Evolutionary conservation across 2,797 vertebrate genomes (phyloP).

Genomic region (Chelonia mydas): DNA sequence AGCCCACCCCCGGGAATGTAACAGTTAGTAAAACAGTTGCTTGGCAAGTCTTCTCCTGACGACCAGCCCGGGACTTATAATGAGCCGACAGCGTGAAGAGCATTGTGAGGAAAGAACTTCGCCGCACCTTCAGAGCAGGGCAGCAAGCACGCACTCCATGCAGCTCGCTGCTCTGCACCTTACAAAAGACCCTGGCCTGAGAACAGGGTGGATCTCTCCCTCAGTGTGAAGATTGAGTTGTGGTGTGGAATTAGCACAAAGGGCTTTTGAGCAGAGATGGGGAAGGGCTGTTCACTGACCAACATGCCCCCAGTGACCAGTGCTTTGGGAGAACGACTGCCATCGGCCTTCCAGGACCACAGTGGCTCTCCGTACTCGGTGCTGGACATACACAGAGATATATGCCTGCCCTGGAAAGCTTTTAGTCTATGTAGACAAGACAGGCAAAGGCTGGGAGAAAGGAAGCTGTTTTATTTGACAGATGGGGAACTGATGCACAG

Average conservation of each 20-base stretch:
- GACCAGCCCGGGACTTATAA: background rate
- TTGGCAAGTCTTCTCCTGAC: fast-evolving
- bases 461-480: background rate
- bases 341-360: background rate
- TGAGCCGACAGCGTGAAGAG: background rate
- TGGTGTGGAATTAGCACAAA: background rate
- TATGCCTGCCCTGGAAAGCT: background rate
- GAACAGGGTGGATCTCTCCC: background rate
- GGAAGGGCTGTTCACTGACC: no score
- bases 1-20: background rate
- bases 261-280: background rate
- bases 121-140: fast-evolving
- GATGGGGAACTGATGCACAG: background rate
- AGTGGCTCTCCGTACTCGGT: background rate
- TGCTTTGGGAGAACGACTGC: background rate
- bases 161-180: background rate
- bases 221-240: fast-evolving
- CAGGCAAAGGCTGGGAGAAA: background rate
- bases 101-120: fast-evolving
- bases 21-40: background rate
- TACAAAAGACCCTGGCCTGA: background rate
- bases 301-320: background rate
- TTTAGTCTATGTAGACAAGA: background rate
- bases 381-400: background rate
- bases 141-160: fast-evolving